Base-by-base conservation (phyloP, 2,888 invertebrate species). In the Plagiodera versicolora region DNA sequence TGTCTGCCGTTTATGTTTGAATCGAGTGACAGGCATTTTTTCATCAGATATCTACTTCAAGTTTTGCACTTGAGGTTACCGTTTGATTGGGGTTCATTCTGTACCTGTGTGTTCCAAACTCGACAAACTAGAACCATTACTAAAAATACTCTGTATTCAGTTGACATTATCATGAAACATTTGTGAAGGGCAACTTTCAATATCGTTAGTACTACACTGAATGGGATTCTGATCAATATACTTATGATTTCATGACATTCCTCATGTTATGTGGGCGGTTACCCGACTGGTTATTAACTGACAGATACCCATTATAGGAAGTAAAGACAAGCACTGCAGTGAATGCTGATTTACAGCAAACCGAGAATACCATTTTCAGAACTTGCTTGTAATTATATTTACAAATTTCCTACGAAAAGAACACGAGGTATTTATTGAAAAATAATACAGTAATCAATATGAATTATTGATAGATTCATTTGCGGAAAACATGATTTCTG, bases 321-420 rank as follows among this genome's bases (percentile, higher is more conserved):
- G 61, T 57, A 61, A 60, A 57, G 53, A 60, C 62, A 60, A 58
- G 58, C 55, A 60, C 57, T 63, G 54, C 59, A 58, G 58, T 52
- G 61, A 63, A 64, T 65, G 67, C 59, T 60, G 65, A 63, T 65
- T 62, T 65, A 67, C 63, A 58, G 58, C 63, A 61, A 61, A 59
- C 53, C 52, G 45, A 53, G 61, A 60, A 66, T 60, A 50, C 63
- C 63, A 60, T 65, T 66, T 66, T 60, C 56, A 63, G 62, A 65
- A 63, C 59, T 59, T 48, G 65, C 56, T 54, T 48, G 44, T 44
- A 44, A 64, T 64, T 61, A 64, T 64, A 64, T 64, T 61, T 61
- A 61, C 64, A 64, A 59, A 64, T 64, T 64, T 46, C 47, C 50
- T 47, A 30, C 55, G 35, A 46, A 51, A 56, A 49, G 56, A 59